Conservation (phyloP, 2,797 vertebrate species). For the Trachops cirrhosus region DNA sequence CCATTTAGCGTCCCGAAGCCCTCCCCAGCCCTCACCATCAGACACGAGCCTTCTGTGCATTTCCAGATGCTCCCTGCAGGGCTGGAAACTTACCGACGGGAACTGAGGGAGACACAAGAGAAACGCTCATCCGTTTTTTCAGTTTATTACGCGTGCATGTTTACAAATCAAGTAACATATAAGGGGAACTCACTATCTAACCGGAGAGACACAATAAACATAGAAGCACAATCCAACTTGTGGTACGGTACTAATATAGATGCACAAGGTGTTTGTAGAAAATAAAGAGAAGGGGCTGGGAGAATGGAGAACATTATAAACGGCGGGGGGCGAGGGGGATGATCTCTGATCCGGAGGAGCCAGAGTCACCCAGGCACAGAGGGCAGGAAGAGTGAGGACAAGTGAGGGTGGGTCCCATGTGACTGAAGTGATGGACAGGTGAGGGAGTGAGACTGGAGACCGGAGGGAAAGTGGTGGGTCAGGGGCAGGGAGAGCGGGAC, state of each 20-base stretch:
- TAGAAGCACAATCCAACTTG: neutral
- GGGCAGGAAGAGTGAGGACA: no score
- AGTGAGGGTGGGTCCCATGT: accelerated
- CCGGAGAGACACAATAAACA: neutral
- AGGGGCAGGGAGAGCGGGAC: accelerated
- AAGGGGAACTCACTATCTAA: neutral
- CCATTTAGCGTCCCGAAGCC: neutral
- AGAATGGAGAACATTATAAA: neutral
- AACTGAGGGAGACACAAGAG: neutral
- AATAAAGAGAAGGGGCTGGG: neutral
- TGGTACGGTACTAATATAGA: neutral
- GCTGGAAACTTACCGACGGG: neutral
- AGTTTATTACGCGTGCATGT: no score
- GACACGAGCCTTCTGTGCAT: neutral
- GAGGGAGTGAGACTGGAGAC: neutral
- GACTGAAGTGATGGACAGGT: neutral
- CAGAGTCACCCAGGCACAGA: neutral
- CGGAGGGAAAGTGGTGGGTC: accelerated
- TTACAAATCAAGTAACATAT: neutral
- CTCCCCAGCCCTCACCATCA: neutral
- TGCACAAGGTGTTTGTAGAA: neutral
- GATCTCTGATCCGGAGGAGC: neutral
- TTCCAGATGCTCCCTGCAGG: neutral
- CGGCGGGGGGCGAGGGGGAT: no score
- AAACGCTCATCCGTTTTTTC: neutral